These are phyloP conservation scores for Sarotherodon lohbergeri DNA, from an alignment of 2,113 vertebrate genomes.

Conservation along the genomic window DNA sequence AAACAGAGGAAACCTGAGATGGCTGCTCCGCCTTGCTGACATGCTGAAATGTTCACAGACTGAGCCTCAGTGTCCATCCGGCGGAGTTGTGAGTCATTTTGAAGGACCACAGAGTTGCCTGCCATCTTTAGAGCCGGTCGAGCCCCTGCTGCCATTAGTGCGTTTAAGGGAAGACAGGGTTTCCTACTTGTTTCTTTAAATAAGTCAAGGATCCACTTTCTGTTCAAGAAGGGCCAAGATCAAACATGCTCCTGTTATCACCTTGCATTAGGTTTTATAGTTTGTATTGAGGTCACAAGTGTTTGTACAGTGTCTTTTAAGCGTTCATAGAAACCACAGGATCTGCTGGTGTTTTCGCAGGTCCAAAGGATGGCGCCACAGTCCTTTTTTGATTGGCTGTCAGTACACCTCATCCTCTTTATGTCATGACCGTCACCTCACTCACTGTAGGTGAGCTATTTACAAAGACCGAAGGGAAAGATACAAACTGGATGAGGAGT, in stretches of 20 bases:
- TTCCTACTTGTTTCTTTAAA: not conserved
- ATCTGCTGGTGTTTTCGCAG: not conserved
- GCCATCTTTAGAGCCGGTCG: not conserved
- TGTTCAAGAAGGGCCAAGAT: constrained; percentile 3
- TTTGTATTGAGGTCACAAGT: constrained; percentile 7
- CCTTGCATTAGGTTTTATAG: not conserved
- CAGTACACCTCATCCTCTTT: not conserved
- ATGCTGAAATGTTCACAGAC: not conserved
- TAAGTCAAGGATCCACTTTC: not conserved
- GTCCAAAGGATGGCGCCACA: not conserved
- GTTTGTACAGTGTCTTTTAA: constrained; percentile 12
- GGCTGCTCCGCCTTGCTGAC: not conserved
- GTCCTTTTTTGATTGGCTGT: not conserved
- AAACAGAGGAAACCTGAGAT: not conserved
- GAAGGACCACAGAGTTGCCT: not conserved
- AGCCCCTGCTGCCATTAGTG: not conserved
- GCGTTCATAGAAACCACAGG: not conserved
- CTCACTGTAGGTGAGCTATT: constrained; percentile 49
- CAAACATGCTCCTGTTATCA: constrained; percentile 13
- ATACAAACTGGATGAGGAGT: constrained; percentile 14
- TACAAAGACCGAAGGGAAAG: constrained; percentile 49
- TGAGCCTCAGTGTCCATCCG: not conserved
- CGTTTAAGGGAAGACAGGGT: not conserved
- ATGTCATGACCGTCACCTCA: not conserved
- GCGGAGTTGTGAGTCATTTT: not conserved